phyloP scores from a whole-genome alignment of 2,888 invertebrate species.

The Thumatha senex region DNA sequence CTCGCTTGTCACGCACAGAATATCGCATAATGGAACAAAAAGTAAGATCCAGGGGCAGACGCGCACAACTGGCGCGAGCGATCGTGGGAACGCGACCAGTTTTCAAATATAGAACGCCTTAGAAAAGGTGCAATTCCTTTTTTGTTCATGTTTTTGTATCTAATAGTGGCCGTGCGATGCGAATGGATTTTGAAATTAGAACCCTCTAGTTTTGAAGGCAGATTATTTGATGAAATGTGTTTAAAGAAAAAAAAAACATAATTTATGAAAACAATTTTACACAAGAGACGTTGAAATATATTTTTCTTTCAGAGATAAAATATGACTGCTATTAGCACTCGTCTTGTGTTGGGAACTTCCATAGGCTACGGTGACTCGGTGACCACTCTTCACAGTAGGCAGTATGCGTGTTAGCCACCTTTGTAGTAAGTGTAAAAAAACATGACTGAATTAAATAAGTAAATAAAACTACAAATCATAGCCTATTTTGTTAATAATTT shows the following conservation, averaged over 20 bases:
- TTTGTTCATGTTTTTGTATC: constrained; percentile 68
- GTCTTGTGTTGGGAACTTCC: no score
- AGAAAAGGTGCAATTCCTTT: constrained; percentile 82
- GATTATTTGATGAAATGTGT: constrained; percentile 31
- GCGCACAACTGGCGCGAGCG: constrained; percentile 80
- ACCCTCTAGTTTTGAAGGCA: constrained; percentile 42
- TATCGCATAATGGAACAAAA: constrained; percentile 62
- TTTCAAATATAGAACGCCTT: constrained; percentile 79
- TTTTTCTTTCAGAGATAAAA: no score
- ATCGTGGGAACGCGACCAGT: constrained; percentile 81
- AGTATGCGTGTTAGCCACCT: no score
- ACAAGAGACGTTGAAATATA: no score
- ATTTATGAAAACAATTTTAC: constrained; percentile 1
- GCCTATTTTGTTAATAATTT: no score
- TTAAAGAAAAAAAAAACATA: constrained; percentile 28
- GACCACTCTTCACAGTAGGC: no score
- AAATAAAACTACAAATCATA: no score
- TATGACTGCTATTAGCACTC: no score
- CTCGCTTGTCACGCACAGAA: constrained; percentile 63
- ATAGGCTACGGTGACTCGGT: no score
- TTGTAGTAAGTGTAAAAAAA: no score
- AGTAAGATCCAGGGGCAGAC: constrained; percentile 68
- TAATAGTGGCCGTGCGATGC: constrained; percentile 62
- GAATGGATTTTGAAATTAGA: constrained; percentile 70
- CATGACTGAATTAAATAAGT: no score